These are phyloP conservation scores for Helicoverpa assulta DNA, from an alignment of 2,888 invertebrate species.

Conservation along the genomic window DNA sequence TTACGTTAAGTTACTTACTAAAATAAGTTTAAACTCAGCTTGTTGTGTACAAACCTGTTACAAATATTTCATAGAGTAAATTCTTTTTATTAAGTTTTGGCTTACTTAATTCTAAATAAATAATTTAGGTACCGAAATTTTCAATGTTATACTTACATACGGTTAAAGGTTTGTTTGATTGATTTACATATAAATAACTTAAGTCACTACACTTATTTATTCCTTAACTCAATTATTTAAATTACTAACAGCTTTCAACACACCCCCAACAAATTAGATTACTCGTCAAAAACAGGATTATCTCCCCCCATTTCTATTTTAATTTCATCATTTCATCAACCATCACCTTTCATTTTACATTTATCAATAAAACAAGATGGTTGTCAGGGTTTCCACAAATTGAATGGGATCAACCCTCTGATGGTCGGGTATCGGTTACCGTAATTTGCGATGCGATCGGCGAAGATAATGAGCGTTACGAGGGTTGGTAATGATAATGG, in stretches of 20 bases:
- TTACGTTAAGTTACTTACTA: no score
- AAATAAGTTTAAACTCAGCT: no score
- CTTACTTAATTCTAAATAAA: no score
- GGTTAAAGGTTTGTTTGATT: no score
- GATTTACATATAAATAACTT: no score
- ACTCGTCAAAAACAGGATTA: neutral
- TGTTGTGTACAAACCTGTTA: no score
- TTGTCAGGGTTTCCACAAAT: conserved; percentile 51
- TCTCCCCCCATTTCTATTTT: conserved; percentile 1
- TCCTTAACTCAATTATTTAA: neutral
- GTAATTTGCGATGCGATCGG: conserved; percentile 59
- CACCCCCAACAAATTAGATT: neutral
- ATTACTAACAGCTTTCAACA: neutral
- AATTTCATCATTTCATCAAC: conserved; percentile 34
- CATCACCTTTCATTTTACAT: conserved; percentile 49
- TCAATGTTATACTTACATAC: no score
- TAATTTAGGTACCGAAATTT: no score
- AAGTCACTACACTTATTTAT: no score
- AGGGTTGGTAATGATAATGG: conserved; percentile 35
- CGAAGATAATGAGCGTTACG: conserved; percentile 51
- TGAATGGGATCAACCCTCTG: conserved; percentile 56
- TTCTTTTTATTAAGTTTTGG: no score
- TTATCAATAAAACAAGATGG: conserved; percentile 38
- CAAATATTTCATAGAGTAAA: no score
- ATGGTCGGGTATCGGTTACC: conserved; percentile 64